These are phyloP conservation scores for Falco rusticolus DNA, from an alignment of 2,797 vertebrate genomes.

Conservation along the genomic window DNA sequence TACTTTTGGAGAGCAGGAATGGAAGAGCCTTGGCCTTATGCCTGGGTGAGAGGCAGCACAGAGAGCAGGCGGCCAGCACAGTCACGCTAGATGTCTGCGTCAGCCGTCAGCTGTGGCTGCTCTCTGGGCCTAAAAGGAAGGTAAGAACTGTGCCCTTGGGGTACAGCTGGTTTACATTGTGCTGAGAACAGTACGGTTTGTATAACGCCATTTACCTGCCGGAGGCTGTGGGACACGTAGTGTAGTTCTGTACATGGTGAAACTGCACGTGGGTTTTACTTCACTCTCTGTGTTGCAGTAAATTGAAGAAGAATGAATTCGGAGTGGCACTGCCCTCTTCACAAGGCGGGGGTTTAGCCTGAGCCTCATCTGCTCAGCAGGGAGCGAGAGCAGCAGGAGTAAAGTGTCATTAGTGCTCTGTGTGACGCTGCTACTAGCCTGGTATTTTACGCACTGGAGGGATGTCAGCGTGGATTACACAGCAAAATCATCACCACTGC, in stretches of 20 bases:
- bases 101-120: not conserved
- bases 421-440: not conserved
- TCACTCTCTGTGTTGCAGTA: not conserved
- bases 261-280: fast-evolving
- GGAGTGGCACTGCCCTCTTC: not conserved
- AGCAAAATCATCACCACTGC: not conserved
- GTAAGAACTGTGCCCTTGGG: not conserved
- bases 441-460: fast-evolving
- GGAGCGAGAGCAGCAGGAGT: not conserved
- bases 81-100: not conserved
- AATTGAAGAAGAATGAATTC: not conserved
- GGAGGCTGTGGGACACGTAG: not conserved
- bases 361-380: not conserved
- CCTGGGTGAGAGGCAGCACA: not conserved
- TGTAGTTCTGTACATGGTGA: fast-evolving
- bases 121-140: not conserved
- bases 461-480: not conserved
- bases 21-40: not conserved
- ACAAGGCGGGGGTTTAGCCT: not conserved
- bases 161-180: not conserved
- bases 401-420: not conserved
- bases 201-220: not conserved
- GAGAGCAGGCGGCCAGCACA: not conserved
- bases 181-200: not conserved
- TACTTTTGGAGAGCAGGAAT: not conserved